phyloP scores from a whole-genome alignment of 2,797 vertebrate genomes.

The Aldrovandia affinis region DNA sequence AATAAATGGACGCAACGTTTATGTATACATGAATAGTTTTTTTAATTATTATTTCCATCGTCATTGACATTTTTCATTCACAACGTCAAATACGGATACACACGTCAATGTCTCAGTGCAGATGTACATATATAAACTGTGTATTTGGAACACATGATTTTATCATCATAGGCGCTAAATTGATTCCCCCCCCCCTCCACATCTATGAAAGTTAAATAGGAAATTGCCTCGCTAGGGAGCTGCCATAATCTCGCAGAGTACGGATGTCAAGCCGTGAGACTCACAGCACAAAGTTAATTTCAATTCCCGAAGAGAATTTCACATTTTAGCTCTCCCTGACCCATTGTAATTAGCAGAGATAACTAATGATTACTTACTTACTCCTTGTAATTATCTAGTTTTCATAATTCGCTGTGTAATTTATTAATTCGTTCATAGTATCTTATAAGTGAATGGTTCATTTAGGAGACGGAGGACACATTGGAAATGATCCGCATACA shows the following conservation, averaged over 20 bases:
- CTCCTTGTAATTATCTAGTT: slow-evolving; percentile 97
- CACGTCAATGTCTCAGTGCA: background rate
- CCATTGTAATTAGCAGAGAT: slow-evolving; percentile 98
- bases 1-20: background rate
- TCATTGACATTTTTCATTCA: background rate
- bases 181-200: slow-evolving; percentile 65
- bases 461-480: slow-evolving; percentile 65
- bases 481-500: slow-evolving; percentile 68
- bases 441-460: slow-evolving; percentile 89
- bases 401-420: slow-evolving; percentile 99
- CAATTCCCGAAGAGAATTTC: slow-evolving; percentile 90
- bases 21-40: background rate
- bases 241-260: slow-evolving; percentile 70
- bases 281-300: slow-evolving; percentile 90
- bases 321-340: slow-evolving; percentile 85
- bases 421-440: slow-evolving; percentile 98
- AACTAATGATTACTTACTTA: slow-evolving; percentile 99
- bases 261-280: slow-evolving; percentile 80
- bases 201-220: slow-evolving; percentile 80
- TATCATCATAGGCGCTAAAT: slow-evolving; percentile 17
- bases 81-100: background rate
- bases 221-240: slow-evolving; percentile 74
- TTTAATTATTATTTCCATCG: background rate
- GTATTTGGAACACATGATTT: background rate
- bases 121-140: background rate